Base-by-base conservation (phyloP, 35 echinoderm and acorn worm species). In the Acanthaster planci region DNA sequence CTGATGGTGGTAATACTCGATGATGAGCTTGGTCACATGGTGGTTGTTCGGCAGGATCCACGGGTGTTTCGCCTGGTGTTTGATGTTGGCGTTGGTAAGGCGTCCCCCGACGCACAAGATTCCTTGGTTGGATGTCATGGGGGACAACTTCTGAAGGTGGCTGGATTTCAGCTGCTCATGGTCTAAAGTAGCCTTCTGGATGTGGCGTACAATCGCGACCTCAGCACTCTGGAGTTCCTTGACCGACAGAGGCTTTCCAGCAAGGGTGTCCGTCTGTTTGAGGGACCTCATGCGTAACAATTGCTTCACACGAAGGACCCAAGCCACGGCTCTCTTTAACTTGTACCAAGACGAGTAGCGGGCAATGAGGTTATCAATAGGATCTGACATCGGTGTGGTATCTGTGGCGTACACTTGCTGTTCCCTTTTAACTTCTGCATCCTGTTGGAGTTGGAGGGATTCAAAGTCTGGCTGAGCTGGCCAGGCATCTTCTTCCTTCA, bases 71-170 rank as follows among this genome's bases (percentile, higher is more conserved):
- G 79, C 79, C 35, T 79, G 57, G 4, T 88, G n/a, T 14, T 56
- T 36, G 23, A 92, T 52, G 27, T 47, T 40, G n/a, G 90, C 78
- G 50, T 87, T 82, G 16, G 67, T 77, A 19, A 84, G 32, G 14
- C 79, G 40, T 82, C 90, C 90, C 29, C 85, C 90, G 30, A 92
- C 90, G 26, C 85, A 34, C 21, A 87, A n/a, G 1, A 92, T 51
- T 32, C 67, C 30, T 72, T 51, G 36, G 17, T 87, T 64, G 12
- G 50, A 51, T 42, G 78, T 29, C 19, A 55, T 72, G 5, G 67
- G 44, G 27, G 77, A 36, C 17, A 86, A 52, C 21, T 72, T 86
- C 21, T 36, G 51, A 5, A 51, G 32, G 8, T 39, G 19, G 67
- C 84, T 85, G 36, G n/a, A 1, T 44, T 67, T 85, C n/a, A n/a